These are phyloP conservation scores for Panthera tigris DNA, from an alignment of 2,113 vertebrate species.

Conservation along the genomic window DNA sequence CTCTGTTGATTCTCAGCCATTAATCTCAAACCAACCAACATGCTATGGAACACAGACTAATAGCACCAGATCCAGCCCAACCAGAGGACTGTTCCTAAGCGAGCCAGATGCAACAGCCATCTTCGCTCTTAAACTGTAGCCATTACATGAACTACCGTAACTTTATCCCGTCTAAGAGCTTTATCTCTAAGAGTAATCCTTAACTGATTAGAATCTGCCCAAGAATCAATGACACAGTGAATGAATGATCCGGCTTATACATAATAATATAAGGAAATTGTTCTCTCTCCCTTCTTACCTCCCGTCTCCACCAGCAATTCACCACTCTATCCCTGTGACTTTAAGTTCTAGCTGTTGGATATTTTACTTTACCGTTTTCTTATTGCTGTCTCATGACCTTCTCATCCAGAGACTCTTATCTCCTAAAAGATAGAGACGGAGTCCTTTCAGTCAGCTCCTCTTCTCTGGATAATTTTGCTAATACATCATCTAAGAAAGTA, in stretches of 20 bases:
- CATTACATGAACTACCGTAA: not conserved
- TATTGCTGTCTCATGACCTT: not conserved
- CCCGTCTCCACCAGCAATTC: not conserved
- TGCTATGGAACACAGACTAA: not conserved
- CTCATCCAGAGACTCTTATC: not conserved
- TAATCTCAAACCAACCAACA: conserved; percentile 50
- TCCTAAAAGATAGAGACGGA: not conserved
- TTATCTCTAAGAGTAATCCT: not conserved
- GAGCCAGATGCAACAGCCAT: not conserved
- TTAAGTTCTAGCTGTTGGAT: not conserved
- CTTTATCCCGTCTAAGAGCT: not conserved
- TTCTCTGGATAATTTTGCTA: not conserved
- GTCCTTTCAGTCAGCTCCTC: not conserved
- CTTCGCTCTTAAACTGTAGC: not conserved
- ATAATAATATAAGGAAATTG: not conserved
- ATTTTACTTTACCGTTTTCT: not conserved
- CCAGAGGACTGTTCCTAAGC: not conserved
- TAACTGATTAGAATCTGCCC: not conserved
- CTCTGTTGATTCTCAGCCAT: conserved; percentile 37
- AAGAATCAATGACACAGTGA: not conserved
- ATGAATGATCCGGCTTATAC: not conserved
- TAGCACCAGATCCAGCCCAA: not conserved
- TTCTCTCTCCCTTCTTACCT: not conserved
- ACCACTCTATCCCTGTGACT: not conserved
- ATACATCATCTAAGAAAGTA: not conserved